Conservation (phyloP, 2,113 vertebrate species). For the Pholis gunnellus region DNA sequence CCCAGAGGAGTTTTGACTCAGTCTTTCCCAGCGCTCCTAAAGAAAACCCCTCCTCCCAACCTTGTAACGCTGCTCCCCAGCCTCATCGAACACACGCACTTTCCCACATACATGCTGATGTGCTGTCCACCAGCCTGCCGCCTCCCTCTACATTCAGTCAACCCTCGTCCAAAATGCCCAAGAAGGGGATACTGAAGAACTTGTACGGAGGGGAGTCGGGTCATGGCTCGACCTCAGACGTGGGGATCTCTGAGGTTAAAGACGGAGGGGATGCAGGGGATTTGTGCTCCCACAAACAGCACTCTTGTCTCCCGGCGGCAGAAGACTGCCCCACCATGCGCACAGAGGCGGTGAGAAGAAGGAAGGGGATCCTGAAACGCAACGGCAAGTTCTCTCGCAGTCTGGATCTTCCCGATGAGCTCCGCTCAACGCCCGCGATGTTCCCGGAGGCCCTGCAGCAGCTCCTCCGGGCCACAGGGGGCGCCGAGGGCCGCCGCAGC, state of each 20-base stretch:
- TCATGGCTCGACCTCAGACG: constrained; percentile 71
- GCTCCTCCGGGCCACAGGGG: constrained; percentile 64
- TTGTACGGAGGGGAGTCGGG: constrained; percentile 71
- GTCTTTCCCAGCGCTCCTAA: constrained; percentile 66
- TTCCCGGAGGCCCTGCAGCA: constrained; percentile 78
- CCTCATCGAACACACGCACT: constrained; percentile 45
- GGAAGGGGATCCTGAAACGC: constrained; percentile 85
- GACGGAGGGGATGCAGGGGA: constrained; percentile 20
- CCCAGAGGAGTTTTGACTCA: constrained; percentile 83
- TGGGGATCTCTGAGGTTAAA: constrained; percentile 40
- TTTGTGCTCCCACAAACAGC: constrained; percentile 33
- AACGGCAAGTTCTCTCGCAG: constrained; percentile 85
- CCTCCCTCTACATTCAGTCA: constrained; percentile 68
- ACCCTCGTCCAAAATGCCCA: constrained; percentile 82
- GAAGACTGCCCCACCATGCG: constrained; percentile 59
- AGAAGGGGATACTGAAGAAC: constrained; percentile 87
- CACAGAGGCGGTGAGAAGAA: constrained; percentile 73
- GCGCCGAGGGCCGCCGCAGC: constrained; percentile 46
- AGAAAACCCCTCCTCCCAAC: constrained; percentile 59
- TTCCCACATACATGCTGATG: constrained; percentile 38
- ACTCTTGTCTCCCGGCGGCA: constrained; percentile 22
- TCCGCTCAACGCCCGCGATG: constrained; percentile 4
- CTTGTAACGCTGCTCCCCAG: constrained; percentile 23
- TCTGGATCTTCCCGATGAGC: constrained; percentile 77
- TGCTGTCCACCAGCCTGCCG: constrained; percentile 40